Conservation (phyloP, 2,797 vertebrate species). For the Phyllotis vaccarum region DNA sequence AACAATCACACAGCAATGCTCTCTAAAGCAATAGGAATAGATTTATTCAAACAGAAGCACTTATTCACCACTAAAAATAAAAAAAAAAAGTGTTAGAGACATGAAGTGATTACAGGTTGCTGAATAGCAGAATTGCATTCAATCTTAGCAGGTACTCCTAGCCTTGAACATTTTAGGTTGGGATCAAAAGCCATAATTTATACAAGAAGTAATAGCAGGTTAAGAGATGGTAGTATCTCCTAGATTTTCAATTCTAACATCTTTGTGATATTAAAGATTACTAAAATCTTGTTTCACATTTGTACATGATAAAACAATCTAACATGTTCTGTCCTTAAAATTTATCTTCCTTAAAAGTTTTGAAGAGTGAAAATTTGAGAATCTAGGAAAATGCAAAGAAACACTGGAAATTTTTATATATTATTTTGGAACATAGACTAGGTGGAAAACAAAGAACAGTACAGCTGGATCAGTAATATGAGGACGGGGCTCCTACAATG, state of each 20-base stretch:
- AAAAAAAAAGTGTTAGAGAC: constrained; percentile 41
- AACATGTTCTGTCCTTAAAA: not conserved
- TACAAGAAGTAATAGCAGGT: not conserved
- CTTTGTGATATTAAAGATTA: not conserved
- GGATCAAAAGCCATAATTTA: constrained; percentile 21
- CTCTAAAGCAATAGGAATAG: constrained; percentile 23
- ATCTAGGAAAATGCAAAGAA: not conserved
- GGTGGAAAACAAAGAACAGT: not conserved
- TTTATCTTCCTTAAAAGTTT: not conserved
- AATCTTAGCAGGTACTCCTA: not conserved
- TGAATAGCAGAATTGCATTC: not conserved
- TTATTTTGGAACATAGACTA: not conserved
- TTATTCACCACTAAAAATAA: not conserved
- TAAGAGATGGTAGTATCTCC: not conserved
- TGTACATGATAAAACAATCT: not conserved
- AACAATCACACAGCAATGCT: constrained; percentile 35
- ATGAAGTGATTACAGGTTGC: constrained; percentile 4
- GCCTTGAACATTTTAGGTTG: not conserved
- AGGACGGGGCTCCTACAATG: not conserved
- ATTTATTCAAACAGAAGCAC: constrained; percentile 60
- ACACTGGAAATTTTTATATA: not conserved
- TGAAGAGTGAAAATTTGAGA: not conserved
- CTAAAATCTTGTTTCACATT: constrained; percentile 38
- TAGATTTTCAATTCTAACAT: constrained; percentile 45
- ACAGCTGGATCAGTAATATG: not conserved